phyloP scores from a whole-genome alignment of 2,888 invertebrate species.

The Zaprionus obscuricornis region DNA sequence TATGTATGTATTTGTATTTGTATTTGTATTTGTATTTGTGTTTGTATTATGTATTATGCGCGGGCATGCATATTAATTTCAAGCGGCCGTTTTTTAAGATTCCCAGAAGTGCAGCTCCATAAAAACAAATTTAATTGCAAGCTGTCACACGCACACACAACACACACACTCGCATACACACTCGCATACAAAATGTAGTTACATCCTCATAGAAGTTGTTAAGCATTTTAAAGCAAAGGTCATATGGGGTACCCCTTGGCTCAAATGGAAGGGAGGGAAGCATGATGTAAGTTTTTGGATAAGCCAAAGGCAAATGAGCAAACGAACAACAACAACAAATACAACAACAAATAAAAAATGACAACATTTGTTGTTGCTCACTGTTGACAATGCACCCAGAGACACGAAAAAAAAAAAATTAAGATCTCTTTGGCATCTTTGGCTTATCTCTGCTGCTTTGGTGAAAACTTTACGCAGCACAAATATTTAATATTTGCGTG shows the following conservation, averaged over 20 bases:
- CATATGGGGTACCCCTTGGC: no score
- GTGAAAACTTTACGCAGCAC: constrained; percentile 68
- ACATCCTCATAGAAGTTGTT: constrained; percentile 20
- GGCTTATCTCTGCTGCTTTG: constrained; percentile 21
- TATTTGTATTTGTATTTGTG: background rate
- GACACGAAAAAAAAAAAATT: no score
- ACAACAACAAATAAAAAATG: background rate
- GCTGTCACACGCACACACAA: constrained; percentile 62
- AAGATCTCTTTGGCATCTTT: no score
- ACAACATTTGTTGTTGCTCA: constrained; percentile 3
- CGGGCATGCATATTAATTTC: constrained; percentile 71
- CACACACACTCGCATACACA: background rate
- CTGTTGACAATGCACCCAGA: constrained; percentile 59
- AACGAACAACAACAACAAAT: background rate
- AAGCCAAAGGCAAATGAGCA: constrained; percentile 20
- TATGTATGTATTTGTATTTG: background rate
- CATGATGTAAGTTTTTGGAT: constrained; percentile 46
- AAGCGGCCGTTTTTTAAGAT: constrained; percentile 49
- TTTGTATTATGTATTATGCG: constrained; percentile 63
- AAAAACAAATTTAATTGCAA: constrained; percentile 77
- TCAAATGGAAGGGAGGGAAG: constrained; percentile 19
- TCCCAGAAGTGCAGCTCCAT: constrained; percentile 70
- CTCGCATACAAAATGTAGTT: background rate
- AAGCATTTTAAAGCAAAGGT: no score
- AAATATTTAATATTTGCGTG: constrained; percentile 74